A percentile compares a stretch with the other conserved stretches of the same genome.
Evolutionary conservation across 2,888 invertebrate species (phyloP).

Genomic region (Chymomyza fuscimana): DNA sequence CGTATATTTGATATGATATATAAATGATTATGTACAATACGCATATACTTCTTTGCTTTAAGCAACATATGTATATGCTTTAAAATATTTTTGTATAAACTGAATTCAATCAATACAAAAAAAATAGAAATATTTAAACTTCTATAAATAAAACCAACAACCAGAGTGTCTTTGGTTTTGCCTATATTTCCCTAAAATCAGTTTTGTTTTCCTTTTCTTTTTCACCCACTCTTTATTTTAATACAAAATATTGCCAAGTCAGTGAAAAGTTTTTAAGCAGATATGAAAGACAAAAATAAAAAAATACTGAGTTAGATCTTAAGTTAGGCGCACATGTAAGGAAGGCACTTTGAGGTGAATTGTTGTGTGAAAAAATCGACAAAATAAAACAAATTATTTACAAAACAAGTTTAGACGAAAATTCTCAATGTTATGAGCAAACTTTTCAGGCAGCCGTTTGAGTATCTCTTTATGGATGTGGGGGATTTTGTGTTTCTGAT

Average conservation of each 20-base stretch:
- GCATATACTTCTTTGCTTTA: too few relatives aligned
- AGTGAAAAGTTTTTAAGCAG: slow-evolving; percentile 58
- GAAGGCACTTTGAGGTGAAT: slow-evolving; percentile 64
- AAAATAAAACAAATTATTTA: slow-evolving; percentile 74
- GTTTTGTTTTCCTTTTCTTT: not conserved
- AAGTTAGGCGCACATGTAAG: not conserved
- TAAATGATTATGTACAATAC: too few relatives aligned
- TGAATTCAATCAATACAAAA: not conserved
- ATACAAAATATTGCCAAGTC: slow-evolving; percentile 55
- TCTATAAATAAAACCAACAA: slow-evolving; percentile 21
- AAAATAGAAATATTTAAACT: not conserved
- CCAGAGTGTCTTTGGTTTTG: slow-evolving; percentile 1
- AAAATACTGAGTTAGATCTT: slow-evolving; percentile 7
- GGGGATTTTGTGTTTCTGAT: slow-evolving; percentile 34
- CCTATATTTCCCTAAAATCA: not conserved
- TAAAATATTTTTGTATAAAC: too few relatives aligned
- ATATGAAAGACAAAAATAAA: slow-evolving; percentile 26
- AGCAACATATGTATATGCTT: too few relatives aligned
- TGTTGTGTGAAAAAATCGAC: slow-evolving; percentile 69
- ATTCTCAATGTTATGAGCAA: slow-evolving; percentile 68
- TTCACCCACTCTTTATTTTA: not conserved
- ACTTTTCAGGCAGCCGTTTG: slow-evolving; percentile 44
- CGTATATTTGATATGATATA: too few relatives aligned
- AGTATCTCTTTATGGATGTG: slow-evolving; percentile 13
- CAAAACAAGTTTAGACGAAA: slow-evolving; percentile 68